Evolutionary conservation across 2,888 invertebrate genomes (phyloP).

Genomic region (Caenorhabditis sp.): DNA sequence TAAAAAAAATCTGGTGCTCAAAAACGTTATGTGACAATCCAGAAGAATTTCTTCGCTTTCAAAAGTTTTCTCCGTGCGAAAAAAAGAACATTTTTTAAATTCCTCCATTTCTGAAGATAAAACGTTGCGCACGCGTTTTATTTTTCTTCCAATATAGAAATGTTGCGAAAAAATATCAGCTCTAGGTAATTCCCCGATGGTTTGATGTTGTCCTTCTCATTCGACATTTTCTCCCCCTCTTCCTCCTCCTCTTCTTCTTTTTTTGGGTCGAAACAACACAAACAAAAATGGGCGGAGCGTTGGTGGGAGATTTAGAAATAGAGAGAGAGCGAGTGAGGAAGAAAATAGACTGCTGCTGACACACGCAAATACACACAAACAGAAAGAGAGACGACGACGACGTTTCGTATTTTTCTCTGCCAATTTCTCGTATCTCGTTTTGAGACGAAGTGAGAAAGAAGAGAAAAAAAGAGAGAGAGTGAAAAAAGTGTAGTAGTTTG

Average conservation of each 20-base stretch:
- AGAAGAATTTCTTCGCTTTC: too few species aligned
- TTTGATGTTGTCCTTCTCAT: constrained; percentile 25
- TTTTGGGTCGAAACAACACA: constrained; percentile 1
- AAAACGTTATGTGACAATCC: too few species aligned
- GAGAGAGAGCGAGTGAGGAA: constrained; percentile 5
- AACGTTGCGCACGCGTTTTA: background rate
- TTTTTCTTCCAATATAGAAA: background rate
- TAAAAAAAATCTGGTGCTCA: too few species aligned
- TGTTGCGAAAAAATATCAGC: constrained; percentile 7
- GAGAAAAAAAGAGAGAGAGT: constrained; percentile 35
- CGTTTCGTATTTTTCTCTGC: background rate
- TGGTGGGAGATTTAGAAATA: constrained; percentile 2
- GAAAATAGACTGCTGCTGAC: constrained; percentile 12
- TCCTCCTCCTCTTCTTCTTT: background rate
- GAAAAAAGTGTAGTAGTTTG: background rate
- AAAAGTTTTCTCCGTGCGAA: too few species aligned
- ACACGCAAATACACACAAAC: constrained; percentile 13
- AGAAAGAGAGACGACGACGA: constrained; percentile 4
- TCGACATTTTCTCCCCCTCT: background rate
- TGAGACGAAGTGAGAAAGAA: constrained; percentile 30
- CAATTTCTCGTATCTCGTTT: constrained; percentile 6
- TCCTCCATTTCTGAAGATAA: too few species aligned
- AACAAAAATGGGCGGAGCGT: constrained; percentile 5
- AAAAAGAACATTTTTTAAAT: too few species aligned
- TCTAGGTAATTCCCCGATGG: constrained; percentile 41